phyloP scores from a whole-genome alignment of 2,888 invertebrate genomes.

The Agrotis ipsilon region DNA sequence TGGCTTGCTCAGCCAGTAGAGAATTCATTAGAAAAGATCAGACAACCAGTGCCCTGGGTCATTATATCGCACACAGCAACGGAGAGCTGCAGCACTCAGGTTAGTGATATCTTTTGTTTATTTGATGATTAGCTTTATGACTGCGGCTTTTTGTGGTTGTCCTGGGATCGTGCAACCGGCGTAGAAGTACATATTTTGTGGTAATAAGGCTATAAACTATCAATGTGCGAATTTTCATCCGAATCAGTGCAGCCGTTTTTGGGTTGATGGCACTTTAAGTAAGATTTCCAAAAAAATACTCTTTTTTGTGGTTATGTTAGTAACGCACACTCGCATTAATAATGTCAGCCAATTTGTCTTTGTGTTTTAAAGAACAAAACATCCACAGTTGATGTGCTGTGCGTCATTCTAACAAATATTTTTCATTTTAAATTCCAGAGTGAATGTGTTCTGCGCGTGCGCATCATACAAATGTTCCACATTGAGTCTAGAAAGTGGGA shows the following conservation, averaged over 20 bases:
- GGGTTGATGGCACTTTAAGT: too few relatives aligned
- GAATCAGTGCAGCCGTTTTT: too few relatives aligned
- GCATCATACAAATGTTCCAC: conserved; percentile 93
- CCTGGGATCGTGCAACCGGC: too few relatives aligned
- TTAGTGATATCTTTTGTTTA: conserved; percentile 63
- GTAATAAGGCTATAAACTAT: too few relatives aligned
- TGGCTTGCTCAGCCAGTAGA: conserved; percentile 93
- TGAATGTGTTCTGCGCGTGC: conserved; percentile 91
- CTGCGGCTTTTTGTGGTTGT: too few relatives aligned
- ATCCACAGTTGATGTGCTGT: not conserved
- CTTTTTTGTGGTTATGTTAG: too few relatives aligned
- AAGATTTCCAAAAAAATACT: not conserved
- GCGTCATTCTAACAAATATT: not conserved
- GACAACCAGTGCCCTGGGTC: conserved; percentile 87
- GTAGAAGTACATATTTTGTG: too few relatives aligned
- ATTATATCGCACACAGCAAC: conserved; percentile 93
- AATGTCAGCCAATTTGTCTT: too few relatives aligned
- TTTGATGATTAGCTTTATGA: not conserved
- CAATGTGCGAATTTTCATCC: too few relatives aligned
- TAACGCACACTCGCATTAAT: too few relatives aligned
- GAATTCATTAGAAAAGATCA: conserved; percentile 75
- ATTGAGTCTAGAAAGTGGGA: conserved; percentile 92
- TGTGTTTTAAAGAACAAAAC: not conserved
- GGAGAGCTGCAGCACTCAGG: conserved; percentile 90
- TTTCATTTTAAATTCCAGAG: conserved; percentile 82